phyloP scores from a whole-genome alignment of 2,113 vertebrate species.

The Spizaetus ornatus region DNA sequence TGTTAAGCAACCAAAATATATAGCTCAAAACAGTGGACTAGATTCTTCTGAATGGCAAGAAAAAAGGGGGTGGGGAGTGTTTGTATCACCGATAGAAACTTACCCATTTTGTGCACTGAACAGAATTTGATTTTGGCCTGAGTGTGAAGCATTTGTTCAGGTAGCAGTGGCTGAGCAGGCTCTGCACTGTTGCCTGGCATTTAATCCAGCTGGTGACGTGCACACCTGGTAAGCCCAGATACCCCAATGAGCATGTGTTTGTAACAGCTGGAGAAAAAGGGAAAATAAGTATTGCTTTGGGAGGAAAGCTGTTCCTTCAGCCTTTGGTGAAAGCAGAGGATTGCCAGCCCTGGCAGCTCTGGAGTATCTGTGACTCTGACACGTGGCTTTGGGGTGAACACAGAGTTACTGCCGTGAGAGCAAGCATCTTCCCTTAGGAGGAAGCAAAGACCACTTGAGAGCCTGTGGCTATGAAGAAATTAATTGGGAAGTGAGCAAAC shows the following conservation, averaged over 20 bases:
- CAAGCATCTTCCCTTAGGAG: not conserved
- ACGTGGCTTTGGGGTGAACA: not conserved
- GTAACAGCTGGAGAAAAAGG: not conserved
- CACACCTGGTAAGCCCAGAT: not conserved
- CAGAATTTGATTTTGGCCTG: not conserved
- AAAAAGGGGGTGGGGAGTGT: not conserved
- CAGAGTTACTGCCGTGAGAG: not conserved
- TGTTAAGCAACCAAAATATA: not conserved
- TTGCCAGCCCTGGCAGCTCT: not conserved
- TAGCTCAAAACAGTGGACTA: not conserved
- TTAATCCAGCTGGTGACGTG: not conserved
- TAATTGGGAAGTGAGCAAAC: not conserved
- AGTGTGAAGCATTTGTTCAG: not conserved
- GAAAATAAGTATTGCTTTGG: not conserved
- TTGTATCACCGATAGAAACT: not conserved
- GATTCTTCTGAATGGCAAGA: not conserved
- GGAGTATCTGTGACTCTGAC: not conserved
- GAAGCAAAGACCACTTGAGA: not conserved
- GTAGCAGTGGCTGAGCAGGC: not conserved
- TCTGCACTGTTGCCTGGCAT: not conserved
- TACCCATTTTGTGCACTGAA: not conserved
- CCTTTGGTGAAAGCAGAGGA: not conserved
- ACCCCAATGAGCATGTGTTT: rapidly evolving
- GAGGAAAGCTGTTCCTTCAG: not conserved
- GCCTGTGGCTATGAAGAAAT: not conserved